Percentiles rank a stretch among this genome's conserved stretches.
These are phyloP conservation scores for Anneissia japonica DNA, from an alignment of 35 echinoderm and acorn worm species.

Conservation along the genomic window DNA sequence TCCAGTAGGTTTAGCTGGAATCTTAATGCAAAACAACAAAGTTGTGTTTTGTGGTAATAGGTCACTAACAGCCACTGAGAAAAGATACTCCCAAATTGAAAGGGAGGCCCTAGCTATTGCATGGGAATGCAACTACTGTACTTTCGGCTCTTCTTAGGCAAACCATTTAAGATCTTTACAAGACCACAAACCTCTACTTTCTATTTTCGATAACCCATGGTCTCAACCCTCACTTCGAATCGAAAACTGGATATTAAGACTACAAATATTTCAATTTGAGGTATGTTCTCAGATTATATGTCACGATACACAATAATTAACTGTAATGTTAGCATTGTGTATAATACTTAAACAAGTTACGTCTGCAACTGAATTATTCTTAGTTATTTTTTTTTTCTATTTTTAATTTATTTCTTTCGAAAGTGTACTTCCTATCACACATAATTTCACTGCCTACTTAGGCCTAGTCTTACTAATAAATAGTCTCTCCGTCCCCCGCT, in stretches of 20 bases:
- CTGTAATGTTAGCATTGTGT: not conserved
- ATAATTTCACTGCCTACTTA: too few relatives aligned
- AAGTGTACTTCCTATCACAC: too few relatives aligned
- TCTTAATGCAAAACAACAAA: conserved; percentile 13
- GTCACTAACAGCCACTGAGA: not conserved
- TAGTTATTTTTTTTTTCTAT: too few relatives aligned
- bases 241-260: not conserved
- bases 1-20: conserved; percentile 24
- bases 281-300: conserved; percentile 29
- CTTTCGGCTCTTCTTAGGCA: not conserved
- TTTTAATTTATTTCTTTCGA: too few relatives aligned
- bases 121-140: not conserved
- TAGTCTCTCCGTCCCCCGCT: too few relatives aligned
- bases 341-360: too few relatives aligned
- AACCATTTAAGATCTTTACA: not conserved
- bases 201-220: not conserved
- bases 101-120: not conserved
- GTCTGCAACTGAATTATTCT: too few relatives aligned
- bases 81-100: not conserved
- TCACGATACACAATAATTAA: not conserved
- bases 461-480: too few relatives aligned
- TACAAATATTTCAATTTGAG: conserved; percentile 59
- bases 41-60: not conserved
- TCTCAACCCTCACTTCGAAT: not conserved
- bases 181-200: not conserved